Evolutionary conservation across 2,113 vertebrate genomes (phyloP).

Genomic region (Pteropus alecto): DNA sequence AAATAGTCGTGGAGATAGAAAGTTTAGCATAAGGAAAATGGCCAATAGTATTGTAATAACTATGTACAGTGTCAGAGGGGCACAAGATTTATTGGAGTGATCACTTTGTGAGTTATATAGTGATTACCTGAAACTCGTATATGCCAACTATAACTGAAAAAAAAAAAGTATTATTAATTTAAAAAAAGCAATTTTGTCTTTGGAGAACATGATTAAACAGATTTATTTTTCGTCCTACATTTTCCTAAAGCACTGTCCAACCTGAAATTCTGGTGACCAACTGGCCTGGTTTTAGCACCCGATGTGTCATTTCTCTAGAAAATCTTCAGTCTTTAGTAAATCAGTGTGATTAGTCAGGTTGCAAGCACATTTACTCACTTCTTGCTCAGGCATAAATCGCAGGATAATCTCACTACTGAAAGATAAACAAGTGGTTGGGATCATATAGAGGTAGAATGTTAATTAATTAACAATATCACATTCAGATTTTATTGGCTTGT

Average conservation of each 20-base stretch:
- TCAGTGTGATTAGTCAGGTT: neutral
- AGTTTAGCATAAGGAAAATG: no score
- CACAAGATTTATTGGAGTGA: no score
- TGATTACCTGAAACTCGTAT: no score
- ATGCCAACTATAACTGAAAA: no score
- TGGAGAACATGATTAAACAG: neutral
- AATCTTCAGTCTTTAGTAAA: neutral
- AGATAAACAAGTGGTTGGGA: neutral
- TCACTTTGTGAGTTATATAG: no score
- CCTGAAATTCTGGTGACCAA: neutral
- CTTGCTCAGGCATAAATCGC: neutral
- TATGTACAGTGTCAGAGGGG: no score
- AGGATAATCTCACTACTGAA: neutral
- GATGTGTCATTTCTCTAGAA: neutral
- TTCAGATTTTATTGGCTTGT: neutral
- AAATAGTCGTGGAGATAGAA: no score
- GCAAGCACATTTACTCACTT: neutral
- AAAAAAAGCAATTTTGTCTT: neutral
- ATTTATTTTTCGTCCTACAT: neutral
- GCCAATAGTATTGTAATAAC: no score
- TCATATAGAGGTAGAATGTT: neutral
- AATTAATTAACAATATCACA: neutral
- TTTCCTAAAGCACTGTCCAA: neutral
- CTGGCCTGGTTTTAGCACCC: neutral
- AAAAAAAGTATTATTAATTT: no score